These are phyloP conservation scores for Drosophila paracracens DNA, from an alignment of 2,888 invertebrate species.

Conservation along the genomic window DNA sequence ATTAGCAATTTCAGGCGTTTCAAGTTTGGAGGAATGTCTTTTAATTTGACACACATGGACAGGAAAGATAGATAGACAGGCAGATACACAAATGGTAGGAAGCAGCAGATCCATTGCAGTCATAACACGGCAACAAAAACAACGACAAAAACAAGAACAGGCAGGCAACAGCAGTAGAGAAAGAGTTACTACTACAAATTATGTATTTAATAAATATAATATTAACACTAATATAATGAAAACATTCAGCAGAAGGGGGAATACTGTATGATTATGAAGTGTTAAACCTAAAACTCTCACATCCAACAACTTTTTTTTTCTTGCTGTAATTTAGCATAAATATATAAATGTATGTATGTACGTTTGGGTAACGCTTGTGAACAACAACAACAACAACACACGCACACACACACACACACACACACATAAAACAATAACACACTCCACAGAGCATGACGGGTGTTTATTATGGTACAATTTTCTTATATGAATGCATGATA, in stretches of 20 bases:
- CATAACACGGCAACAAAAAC: neutral
- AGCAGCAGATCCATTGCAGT: neutral
- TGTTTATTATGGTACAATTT: slow-evolving; percentile 39
- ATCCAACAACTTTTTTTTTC: slow-evolving; percentile 47
- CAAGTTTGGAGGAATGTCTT: slow-evolving; percentile 2
- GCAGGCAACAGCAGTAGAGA: slow-evolving; percentile 40
- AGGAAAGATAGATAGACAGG: neutral
- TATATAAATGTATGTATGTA: slow-evolving; percentile 5
- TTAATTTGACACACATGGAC: slow-evolving; percentile 4
- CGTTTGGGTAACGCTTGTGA: slow-evolving; percentile 44
- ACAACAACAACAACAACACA: slow-evolving; percentile 16
- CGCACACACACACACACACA: slow-evolving; percentile 23
- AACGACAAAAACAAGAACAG: slow-evolving; percentile 1
- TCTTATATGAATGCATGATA: slow-evolving; percentile 13
- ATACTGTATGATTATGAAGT: slow-evolving; percentile 46
- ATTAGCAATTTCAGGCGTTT: neutral
- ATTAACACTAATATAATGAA: slow-evolving; percentile 35
- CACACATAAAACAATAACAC: slow-evolving; percentile 11
- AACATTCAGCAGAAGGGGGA: slow-evolving; percentile 6
- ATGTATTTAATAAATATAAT: slow-evolving; percentile 63
- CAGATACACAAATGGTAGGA: neutral
- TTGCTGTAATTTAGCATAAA: slow-evolving; percentile 63
- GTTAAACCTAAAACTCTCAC: slow-evolving; percentile 39
- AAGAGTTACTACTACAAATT: slow-evolving; percentile 58
- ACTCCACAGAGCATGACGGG: slow-evolving; percentile 19